Evolutionary conservation across 2,113 vertebrate genomes (phyloP).

Genomic region (Oostethus manadensis): DNA sequence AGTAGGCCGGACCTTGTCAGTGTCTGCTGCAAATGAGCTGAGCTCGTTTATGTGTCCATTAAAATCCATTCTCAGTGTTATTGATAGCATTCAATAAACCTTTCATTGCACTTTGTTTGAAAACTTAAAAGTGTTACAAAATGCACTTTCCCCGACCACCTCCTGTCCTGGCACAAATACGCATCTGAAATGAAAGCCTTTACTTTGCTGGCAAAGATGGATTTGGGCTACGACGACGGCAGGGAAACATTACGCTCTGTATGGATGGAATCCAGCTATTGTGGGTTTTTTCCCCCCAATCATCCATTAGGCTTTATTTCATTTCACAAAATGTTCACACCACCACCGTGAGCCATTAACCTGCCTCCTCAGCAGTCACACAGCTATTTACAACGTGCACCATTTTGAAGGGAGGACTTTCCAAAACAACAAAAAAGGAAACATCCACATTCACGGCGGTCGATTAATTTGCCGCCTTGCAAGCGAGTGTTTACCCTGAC

Average conservation of each 20-base stretch:
- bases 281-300: conserved; percentile 39
- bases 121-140: conserved; percentile 16
- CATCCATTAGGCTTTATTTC: conserved; percentile 38
- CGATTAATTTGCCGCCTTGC: conserved; percentile 44
- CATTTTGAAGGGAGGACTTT: conserved; percentile 38
- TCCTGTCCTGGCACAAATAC: conserved; percentile 8
- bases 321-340: conserved; percentile 35
- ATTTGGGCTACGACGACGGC: conserved; percentile 54
- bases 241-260: conserved; percentile 17
- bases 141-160: background rate
- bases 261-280: conserved; percentile 37
- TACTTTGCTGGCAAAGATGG: conserved; percentile 26
- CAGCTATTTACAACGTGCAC: conserved; percentile 52
- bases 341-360: conserved; percentile 37
- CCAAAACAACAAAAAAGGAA: conserved; percentile 28
- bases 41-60: conserved; percentile 27
- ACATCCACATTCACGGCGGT: conserved; percentile 35
- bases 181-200: conserved; percentile 17
- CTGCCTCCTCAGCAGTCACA: conserved; percentile 44
- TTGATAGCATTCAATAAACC: conserved; percentile 23
- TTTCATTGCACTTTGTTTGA: conserved; percentile 13
- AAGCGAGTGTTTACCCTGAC: conserved; percentile 25
- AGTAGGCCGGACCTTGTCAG: too few species aligned
- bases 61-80: conserved; percentile 8
- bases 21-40: conserved; percentile 17